A percentile compares a stretch with the other conserved stretches of the same genome.
phyloP scores from a whole-genome alignment of 2,888 invertebrate species.

The Melinaea marsaeus region DNA sequence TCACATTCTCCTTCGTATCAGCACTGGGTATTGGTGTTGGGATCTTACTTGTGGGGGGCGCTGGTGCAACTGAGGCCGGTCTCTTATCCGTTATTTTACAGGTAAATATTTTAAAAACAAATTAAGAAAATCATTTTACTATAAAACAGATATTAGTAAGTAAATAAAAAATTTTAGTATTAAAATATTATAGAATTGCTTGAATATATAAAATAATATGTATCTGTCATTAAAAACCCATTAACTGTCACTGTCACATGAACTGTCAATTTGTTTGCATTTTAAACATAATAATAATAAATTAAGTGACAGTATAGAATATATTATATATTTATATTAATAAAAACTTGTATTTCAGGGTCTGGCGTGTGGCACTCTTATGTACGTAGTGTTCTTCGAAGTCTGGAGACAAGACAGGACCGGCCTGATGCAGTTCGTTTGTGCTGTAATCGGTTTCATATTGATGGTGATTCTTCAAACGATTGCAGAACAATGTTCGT shows the following conservation, averaged over 20 bases:
- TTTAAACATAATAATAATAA: no score
- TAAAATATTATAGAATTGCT: no score
- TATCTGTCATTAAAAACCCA: no score
- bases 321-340: not conserved
- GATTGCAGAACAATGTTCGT: constrained; percentile 48
- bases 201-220: no score
- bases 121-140: not conserved
- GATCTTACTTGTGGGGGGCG: constrained; percentile 80
- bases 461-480: constrained; percentile 77
- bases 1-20: constrained; percentile 87
- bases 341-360: constrained; percentile 79
- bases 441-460: constrained; percentile 82
- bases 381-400: constrained; percentile 98
- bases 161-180: no score
- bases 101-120: constrained; percentile 62
- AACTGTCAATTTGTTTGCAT: no score
- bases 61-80: constrained; percentile 77
- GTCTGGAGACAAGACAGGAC: constrained; percentile 79
- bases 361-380: constrained; percentile 89
- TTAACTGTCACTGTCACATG: no score
- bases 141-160: not conserved
- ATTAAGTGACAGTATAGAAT: not conserved
- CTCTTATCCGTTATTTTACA: constrained; percentile 83
- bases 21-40: constrained; percentile 88
- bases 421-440: constrained; percentile 81